Evolutionary conservation across 2,797 vertebrate genomes (phyloP).

Genomic region (Cuculus canorus): DNA sequence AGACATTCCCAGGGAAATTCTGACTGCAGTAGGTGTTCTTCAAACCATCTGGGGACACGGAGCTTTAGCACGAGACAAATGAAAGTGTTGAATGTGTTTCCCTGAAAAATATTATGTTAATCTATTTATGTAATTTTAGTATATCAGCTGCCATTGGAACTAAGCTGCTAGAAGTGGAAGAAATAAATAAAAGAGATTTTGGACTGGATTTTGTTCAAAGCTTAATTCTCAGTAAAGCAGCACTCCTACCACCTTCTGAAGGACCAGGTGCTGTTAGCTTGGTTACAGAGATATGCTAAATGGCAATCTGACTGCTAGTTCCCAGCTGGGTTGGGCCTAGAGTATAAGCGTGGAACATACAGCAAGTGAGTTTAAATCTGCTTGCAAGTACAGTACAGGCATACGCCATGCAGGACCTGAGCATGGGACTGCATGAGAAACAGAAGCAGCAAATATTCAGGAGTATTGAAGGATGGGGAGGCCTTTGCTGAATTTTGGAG

Average conservation of each 20-base stretch:
- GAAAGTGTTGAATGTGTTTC: background rate
- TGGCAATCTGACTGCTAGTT: background rate
- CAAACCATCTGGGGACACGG: background rate
- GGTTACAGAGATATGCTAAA: background rate
- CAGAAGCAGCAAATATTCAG: background rate
- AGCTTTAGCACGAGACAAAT: background rate
- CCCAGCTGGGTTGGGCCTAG: background rate
- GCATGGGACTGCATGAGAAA: background rate
- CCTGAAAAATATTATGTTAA: accelerated
- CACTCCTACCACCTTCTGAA: background rate
- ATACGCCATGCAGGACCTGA: background rate
- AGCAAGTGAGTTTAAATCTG: background rate
- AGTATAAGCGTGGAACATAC: background rate
- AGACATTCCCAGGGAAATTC: background rate
- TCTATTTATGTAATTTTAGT: background rate
- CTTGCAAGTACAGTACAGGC: background rate
- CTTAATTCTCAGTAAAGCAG: background rate
- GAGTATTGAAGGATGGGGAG: accelerated
- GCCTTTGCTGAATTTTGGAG: background rate
- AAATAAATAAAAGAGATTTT: background rate
- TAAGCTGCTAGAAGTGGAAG: background rate
- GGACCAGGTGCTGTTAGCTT: accelerated
- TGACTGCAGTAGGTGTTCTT: background rate
- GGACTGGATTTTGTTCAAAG: background rate
- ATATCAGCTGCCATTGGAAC: background rate